Conservation (phyloP, 2,888 invertebrate species). For the Lordiphosa fenestrarum region DNA sequence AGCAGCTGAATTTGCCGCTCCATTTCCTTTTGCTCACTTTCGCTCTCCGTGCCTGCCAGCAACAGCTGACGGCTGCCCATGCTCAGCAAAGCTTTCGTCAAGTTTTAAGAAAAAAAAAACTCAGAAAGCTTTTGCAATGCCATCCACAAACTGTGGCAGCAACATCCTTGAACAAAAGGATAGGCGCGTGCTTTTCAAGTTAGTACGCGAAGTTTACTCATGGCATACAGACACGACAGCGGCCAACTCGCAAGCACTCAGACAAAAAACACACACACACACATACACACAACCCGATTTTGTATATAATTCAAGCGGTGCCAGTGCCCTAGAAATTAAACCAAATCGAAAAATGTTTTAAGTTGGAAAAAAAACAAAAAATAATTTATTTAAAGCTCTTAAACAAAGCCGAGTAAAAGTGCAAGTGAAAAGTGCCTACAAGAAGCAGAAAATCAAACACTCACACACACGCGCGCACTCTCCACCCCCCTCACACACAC, state of each 20-base stretch:
- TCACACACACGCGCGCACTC: conserved; percentile 10
- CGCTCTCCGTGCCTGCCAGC: conserved; percentile 35
- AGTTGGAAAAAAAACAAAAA: conserved; percentile 22
- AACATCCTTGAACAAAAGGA: conserved; percentile 67
- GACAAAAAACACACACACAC: conserved; percentile 23
- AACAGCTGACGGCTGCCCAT: conserved; percentile 40
- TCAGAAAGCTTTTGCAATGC: conserved; percentile 49
- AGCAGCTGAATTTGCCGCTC: conserved; percentile 14
- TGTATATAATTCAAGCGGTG: conserved; percentile 53
- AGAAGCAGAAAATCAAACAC: conserved; percentile 47
- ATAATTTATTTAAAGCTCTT: conserved; percentile 1
- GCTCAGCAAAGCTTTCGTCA: conserved; percentile 52
- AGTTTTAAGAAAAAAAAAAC: conserved; percentile 20
- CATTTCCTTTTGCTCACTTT: conserved; percentile 34
- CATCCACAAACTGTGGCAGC: conserved; percentile 51
- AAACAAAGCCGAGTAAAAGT: conserved; percentile 40
- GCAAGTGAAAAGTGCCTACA: conserved; percentile 64
- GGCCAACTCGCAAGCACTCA: conserved; percentile 30
- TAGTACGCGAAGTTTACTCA: conserved; percentile 76
- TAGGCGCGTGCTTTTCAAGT: conserved; percentile 54
- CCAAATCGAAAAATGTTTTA: conserved; percentile 24
- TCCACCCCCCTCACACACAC: conserved; percentile 10
- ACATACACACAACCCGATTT: conserved; percentile 17
- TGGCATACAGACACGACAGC: conserved; percentile 58
- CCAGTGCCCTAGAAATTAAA: conserved; percentile 44